phyloP scores from a whole-genome alignment of 2,113 vertebrate species.

The Leuciscus idus region DNA sequence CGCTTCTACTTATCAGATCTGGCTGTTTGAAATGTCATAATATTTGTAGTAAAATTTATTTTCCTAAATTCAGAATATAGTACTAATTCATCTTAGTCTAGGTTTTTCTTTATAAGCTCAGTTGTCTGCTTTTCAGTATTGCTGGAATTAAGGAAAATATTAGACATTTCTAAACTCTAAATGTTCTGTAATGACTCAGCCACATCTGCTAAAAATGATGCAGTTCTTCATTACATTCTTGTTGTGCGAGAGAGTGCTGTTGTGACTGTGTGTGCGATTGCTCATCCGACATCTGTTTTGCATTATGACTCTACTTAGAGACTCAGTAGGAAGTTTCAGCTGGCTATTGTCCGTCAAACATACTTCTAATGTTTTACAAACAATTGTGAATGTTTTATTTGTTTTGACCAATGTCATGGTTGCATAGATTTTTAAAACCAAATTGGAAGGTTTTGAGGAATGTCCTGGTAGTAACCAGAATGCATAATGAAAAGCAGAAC shows the following conservation, averaged over 20 bases:
- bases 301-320: constrained; percentile 45
- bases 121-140: background rate
- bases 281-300: constrained; percentile 58
- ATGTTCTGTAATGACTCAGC: constrained; percentile 21
- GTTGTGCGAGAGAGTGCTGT: constrained; percentile 30
- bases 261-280: constrained; percentile 2
- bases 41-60: background rate
- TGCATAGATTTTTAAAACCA: constrained; percentile 29
- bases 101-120: background rate
- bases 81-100: background rate
- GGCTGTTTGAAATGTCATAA: background rate
- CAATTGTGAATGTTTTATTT: constrained; percentile 10
- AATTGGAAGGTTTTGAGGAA: constrained; percentile 43
- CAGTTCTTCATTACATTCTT: constrained; percentile 48
- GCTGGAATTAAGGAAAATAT: background rate
- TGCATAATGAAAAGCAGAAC: constrained; percentile 34
- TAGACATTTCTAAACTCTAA: background rate
- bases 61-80: too few species aligned
- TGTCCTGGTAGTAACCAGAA: constrained; percentile 11
- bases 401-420: constrained; percentile 39
- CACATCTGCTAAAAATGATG: constrained; percentile 12
- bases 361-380: constrained; percentile 28
- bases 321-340: constrained; percentile 9
- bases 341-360: constrained; percentile 23
- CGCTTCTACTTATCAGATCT: background rate